Evolutionary conservation across 2,113 vertebrate genomes (phyloP).

Genomic region (Rhinolophus sinicus): DNA sequence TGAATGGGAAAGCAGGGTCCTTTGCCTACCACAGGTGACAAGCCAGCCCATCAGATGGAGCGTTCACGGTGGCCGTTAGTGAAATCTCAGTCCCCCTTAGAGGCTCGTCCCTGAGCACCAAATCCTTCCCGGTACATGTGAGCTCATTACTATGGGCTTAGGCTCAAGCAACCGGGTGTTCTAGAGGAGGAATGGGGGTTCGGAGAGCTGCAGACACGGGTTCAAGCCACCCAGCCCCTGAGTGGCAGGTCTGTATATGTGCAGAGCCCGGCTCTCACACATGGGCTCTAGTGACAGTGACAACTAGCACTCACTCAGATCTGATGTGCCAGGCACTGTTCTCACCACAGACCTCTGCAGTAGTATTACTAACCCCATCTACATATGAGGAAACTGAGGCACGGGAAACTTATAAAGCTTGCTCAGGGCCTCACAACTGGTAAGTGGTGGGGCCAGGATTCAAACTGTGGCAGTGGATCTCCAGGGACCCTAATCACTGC

Average conservation of each 20-base stretch:
- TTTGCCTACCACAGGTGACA: not conserved
- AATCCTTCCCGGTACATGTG: rapidly evolving
- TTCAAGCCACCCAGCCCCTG: not conserved
- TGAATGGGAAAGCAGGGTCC: not conserved
- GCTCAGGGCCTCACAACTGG: not conserved
- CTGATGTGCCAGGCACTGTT: too few relatives aligned
- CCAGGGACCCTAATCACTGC: not conserved
- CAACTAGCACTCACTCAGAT: not conserved
- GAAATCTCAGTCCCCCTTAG: not conserved
- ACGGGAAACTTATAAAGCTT: not conserved
- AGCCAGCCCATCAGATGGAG: not conserved
- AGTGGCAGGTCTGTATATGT: not conserved
- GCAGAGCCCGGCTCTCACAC: not conserved
- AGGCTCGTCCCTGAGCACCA: not conserved
- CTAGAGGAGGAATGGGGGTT: not conserved
- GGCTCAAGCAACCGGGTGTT: not conserved
- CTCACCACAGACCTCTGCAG: not conserved
- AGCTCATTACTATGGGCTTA: not conserved
- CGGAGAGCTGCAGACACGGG: not conserved
- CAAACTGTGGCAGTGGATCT: not conserved
- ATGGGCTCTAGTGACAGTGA: not conserved
- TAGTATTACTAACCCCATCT: not conserved
- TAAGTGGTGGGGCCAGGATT: not conserved
- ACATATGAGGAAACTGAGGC: constrained; percentile 8
- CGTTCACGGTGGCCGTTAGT: rapidly evolving